phyloP scores from a whole-genome alignment of 2,113 vertebrate genomes.

The Scopus umbretta region DNA sequence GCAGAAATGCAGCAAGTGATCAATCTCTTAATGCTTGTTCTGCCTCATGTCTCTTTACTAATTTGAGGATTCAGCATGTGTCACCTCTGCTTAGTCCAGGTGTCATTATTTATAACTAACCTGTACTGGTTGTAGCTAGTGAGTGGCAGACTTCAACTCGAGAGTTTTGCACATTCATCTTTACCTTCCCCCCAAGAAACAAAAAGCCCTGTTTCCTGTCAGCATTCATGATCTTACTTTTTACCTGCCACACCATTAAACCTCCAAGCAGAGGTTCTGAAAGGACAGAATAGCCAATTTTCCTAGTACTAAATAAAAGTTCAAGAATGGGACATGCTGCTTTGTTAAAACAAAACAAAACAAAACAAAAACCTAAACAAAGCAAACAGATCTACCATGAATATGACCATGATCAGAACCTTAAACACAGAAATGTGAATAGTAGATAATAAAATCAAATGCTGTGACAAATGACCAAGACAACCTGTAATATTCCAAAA shows the following conservation, averaged over 20 bases:
- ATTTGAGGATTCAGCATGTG: background rate
- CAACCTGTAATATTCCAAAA: background rate
- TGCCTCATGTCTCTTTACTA: background rate
- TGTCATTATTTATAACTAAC: background rate
- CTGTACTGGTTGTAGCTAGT: background rate
- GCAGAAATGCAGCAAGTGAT: background rate
- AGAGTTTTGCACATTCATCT: background rate
- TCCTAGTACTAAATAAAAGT: background rate
- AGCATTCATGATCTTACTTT: background rate
- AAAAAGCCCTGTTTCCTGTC: background rate
- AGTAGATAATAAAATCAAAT: background rate
- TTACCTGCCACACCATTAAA: background rate
- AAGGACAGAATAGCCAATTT: background rate
- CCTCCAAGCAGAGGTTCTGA: background rate
- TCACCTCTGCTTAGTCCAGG: background rate
- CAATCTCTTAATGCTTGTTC: background rate
- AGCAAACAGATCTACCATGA: background rate
- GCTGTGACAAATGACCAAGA: background rate
- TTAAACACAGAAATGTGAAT: background rate
- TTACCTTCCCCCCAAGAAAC: background rate
- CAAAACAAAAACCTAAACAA: background rate
- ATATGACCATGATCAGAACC: background rate
- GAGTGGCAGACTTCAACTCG: background rate
- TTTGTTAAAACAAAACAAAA: background rate
- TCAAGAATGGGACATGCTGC: background rate